These are phyloP conservation scores for Hybos culiciformis DNA, from an alignment of 2,888 invertebrate species.

Conservation along the genomic window DNA sequence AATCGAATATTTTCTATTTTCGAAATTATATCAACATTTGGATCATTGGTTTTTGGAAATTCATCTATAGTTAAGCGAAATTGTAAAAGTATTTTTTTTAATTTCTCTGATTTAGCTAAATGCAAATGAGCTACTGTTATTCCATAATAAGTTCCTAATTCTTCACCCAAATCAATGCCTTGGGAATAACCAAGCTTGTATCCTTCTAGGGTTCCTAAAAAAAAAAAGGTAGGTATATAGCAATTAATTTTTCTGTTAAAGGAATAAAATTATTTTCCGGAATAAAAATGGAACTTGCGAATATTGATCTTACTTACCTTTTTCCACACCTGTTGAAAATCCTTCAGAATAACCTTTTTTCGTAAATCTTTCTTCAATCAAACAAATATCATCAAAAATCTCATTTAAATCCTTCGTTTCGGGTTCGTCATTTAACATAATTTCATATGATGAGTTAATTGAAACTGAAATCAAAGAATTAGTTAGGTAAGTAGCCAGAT, in stretches of 20 bases:
- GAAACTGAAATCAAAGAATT: too few species aligned
- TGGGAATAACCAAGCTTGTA: slow-evolving; percentile 62
- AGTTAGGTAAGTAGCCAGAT: too few species aligned
- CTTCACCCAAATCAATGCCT: slow-evolving; percentile 60
- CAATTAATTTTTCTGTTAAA: too few species aligned
- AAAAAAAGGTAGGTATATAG: too few species aligned
- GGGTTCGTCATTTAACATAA: slow-evolving; percentile 12
- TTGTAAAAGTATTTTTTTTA: slow-evolving; percentile 39
- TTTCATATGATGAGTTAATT: too few species aligned
- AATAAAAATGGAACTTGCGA: too few species aligned
- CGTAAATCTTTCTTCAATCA: slow-evolving; percentile 53
- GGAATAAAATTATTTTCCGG: too few species aligned
- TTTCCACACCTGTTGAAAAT: slow-evolving; percentile 42
- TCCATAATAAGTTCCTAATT: slow-evolving; percentile 61
- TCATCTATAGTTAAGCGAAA: slow-evolving; percentile 44
- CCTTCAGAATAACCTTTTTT: slow-evolving; percentile 56
- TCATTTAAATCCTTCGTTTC: slow-evolving; percentile 60
- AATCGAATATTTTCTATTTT: slow-evolving; percentile 49
- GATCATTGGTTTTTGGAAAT: slow-evolving; percentile 53
- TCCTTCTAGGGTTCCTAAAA: slow-evolving; percentile 41
- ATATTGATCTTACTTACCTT: too few species aligned
- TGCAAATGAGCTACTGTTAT: slow-evolving; percentile 40
- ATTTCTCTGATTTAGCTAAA: slow-evolving; percentile 39
- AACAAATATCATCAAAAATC: slow-evolving; percentile 53
- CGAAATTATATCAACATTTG: slow-evolving; percentile 49